These are phyloP conservation scores for Desoria tigrina DNA, from an alignment of 2,888 invertebrate species.

Conservation along the genomic window DNA sequence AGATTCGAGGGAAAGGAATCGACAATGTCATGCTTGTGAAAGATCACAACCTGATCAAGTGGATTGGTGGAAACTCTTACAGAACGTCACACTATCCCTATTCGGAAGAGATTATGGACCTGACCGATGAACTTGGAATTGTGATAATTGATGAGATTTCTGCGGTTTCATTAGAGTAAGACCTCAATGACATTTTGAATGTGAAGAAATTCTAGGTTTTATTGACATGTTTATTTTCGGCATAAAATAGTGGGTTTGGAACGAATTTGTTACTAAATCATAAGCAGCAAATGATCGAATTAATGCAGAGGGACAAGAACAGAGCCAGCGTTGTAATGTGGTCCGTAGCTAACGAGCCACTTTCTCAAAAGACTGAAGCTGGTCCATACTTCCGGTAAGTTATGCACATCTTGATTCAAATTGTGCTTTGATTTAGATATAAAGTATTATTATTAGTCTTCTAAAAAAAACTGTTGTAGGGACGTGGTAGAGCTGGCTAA, in stretches of 20 bases:
- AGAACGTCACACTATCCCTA: slow-evolving; percentile 98
- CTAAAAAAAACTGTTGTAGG: slow-evolving; percentile 28
- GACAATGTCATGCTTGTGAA: slow-evolving; percentile 83
- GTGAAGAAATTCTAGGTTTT: too few relatives aligned
- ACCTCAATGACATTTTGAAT: slow-evolving; percentile 10
- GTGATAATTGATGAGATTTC: slow-evolving; percentile 95
- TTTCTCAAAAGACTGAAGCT: slow-evolving; percentile 68
- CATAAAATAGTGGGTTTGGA: slow-evolving; percentile 57
- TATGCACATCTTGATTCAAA: too few relatives aligned
- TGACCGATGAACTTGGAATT: slow-evolving; percentile 88
- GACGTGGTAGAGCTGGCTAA: slow-evolving; percentile 38
- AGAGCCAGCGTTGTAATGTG: slow-evolving; percentile 93
- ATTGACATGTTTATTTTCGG: background rate
- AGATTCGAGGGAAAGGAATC: slow-evolving; percentile 90
- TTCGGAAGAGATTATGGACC: slow-evolving; percentile 85
- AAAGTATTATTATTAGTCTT: background rate
- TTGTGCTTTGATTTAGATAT: too few relatives aligned
- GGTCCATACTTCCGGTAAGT: slow-evolving; percentile 79
- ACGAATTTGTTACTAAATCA: slow-evolving; percentile 75
- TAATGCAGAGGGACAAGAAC: slow-evolving; percentile 89
- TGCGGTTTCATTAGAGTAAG: slow-evolving; percentile 83
- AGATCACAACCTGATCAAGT: slow-evolving; percentile 90
- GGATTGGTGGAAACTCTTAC: slow-evolving; percentile 84
- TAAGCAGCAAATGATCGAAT: slow-evolving; percentile 78
- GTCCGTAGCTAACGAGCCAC: slow-evolving; percentile 95